phyloP scores from a whole-genome alignment of 2,888 invertebrate species.

The Aradus depressus region DNA sequence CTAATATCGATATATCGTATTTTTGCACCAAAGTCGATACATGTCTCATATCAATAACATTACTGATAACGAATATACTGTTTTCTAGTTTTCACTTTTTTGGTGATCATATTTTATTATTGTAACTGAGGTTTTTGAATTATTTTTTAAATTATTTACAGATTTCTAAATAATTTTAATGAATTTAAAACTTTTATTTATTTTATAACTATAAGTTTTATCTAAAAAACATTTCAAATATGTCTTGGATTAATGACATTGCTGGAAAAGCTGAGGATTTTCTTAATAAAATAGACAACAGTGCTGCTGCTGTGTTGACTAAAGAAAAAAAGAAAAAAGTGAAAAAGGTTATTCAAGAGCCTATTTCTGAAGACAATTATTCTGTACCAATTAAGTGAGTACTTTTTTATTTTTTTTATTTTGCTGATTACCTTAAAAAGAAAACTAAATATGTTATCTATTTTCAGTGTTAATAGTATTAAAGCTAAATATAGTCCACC shows the following conservation, averaged over 20 bases:
- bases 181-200: too few species aligned
- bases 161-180: too few species aligned
- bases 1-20: too few species aligned
- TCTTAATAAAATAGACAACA: conserved; percentile 60
- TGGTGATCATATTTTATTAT: too few species aligned
- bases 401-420: not conserved
- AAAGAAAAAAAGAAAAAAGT: conserved; percentile 24
- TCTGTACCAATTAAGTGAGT: not conserved
- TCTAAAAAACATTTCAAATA: too few species aligned
- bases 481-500: conserved; percentile 6
- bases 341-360: not conserved
- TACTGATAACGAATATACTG: too few species aligned
- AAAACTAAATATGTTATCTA: not conserved
- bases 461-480: not conserved
- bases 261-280: conserved; percentile 62
- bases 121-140: too few species aligned
- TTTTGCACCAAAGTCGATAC: too few species aligned
- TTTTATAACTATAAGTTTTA: too few species aligned
- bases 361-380: not conserved
- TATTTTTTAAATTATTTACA: too few species aligned
- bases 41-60: too few species aligned
- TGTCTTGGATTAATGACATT: conserved; percentile 61
- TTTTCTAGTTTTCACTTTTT: too few species aligned
- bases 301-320: conserved; percentile 52
- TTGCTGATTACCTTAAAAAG: not conserved